Evolutionary conservation across 2,113 vertebrate genomes (phyloP), one percentile per base, ranked within the genome.

Genomic region (Climacteris rufus): DNA sequence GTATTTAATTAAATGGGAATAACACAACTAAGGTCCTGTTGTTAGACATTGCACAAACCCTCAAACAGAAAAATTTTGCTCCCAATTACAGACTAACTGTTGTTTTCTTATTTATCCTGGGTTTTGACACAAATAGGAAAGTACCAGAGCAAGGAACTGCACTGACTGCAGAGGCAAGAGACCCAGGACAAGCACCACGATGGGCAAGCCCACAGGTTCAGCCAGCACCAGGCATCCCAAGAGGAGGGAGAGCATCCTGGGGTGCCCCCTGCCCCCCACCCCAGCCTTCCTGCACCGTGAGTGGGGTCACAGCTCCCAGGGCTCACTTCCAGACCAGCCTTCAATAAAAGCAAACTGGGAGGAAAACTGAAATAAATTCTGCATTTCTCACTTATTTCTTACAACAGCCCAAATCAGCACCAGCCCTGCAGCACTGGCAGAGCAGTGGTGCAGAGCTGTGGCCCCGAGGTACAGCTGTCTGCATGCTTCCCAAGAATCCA

Each of bases 161-260:
- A 17, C 13, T 24, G 56, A 52, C 4, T 3, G 1, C 69, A 64
- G n/a, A n/a, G 24, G 11, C 10, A 63, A 65, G 57, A 65, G 37
- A 42, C 2, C 12, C 37, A 45, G 39, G 33, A 1, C 0, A 24
- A 91, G 45, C 1, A 1, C 24, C 3, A 2, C 0, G 0, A 57
- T 0, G 6, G 35, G 30, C 1, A 0, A 74, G 30, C 35, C 27
- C 18, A 21, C 0, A 1, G 61, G 50, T 30, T 83, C 59, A 56
- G 66, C 12, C 39, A 39, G 59, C 28, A 66, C 27, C 1, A 3
- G 30, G 27, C 22, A 85, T 8, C 42, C 30, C 0, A 2, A 27
- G 31, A 49, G 25, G 3, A 47, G 6, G 12, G 33, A 30, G 5
- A 42, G 13, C 39, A 57, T 6, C 39, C 19, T 0, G 0, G 20